Conservation (phyloP, 2,113 vertebrate genomes). For the Aphyosemion australe region DNA sequence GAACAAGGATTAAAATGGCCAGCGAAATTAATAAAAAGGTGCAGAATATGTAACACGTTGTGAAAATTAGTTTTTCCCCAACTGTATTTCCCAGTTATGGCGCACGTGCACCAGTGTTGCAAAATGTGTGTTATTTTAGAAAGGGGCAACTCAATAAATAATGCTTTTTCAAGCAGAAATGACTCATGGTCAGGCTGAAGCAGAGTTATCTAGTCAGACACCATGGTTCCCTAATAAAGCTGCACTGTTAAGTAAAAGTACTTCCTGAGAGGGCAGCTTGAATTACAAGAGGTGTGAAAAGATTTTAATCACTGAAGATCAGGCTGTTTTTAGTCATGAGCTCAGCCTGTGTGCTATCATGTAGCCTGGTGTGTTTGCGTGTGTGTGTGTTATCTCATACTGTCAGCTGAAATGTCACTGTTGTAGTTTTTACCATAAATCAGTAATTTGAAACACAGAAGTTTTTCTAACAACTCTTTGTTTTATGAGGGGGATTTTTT, state of each 20-base stretch:
- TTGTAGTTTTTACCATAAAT: background rate
- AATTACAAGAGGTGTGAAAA: conserved; percentile 24
- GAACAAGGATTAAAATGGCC: no score
- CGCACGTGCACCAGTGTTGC: background rate
- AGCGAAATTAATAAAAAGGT: background rate
- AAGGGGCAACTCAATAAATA: background rate
- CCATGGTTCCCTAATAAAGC: background rate
- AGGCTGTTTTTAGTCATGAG: conserved; percentile 9
- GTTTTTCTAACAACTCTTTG: no score
- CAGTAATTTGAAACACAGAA: no score
- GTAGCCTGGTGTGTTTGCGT: background rate
- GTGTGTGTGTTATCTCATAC: background rate
- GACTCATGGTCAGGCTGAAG: background rate
- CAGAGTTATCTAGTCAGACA: conserved; percentile 5
- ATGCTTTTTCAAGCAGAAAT: background rate
- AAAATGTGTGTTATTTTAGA: background rate
- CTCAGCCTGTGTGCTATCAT: background rate
- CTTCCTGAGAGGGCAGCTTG: conserved; percentile 29
- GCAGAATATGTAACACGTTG: background rate
- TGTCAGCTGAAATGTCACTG: background rate
- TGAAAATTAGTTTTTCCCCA: background rate
- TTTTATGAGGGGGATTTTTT: no score
- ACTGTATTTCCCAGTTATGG: background rate
- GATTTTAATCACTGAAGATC: conserved; percentile 3
- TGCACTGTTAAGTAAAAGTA: background rate